Evolutionary conservation across 1,140 invertebrate species (phyloP).

Genomic region (Drosophila yakuba): DNA sequence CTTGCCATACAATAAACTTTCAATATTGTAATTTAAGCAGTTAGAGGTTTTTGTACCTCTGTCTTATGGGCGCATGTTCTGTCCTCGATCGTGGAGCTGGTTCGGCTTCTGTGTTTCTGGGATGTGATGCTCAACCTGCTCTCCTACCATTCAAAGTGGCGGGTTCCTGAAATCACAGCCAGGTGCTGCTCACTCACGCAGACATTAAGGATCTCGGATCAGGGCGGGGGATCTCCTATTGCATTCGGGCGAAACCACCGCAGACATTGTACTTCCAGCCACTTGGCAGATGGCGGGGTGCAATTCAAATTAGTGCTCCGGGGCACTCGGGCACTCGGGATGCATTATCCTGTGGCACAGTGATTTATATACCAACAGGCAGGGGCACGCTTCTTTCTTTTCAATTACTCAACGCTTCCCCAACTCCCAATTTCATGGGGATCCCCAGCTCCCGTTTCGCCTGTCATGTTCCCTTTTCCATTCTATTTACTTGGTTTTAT

Average conservation of each 20-base stretch:
- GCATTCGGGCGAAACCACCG: conserved; percentile 69
- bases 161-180: conserved; percentile 59
- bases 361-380: conserved; percentile 67
- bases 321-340: conserved; percentile 60
- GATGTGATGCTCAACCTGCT: conserved; percentile 54
- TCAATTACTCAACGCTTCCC: conserved; percentile 64
- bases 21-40: conserved; percentile 61
- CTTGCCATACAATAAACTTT: conserved; percentile 50
- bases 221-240: conserved; percentile 54
- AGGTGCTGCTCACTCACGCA: conserved; percentile 41
- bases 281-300: conserved; percentile 56
- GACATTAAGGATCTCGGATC: conserved; percentile 49
- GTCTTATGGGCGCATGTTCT: conserved; percentile 7
- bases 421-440: conserved; percentile 6
- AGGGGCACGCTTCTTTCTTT: conserved; percentile 47
- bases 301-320: conserved; percentile 74
- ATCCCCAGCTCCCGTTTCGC: conserved; percentile 61
- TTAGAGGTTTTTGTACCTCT: conserved; percentile 35
- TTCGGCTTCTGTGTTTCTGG: conserved; percentile 8
- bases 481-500: conserved; percentile 61
- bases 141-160: conserved; percentile 43
- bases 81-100: conserved; percentile 22
- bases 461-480: conserved; percentile 43
- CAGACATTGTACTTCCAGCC: conserved; percentile 21
- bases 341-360: conserved; percentile 68